A percentile compares a stretch with the other conserved stretches of the same genome.
phyloP scores from a whole-genome alignment of 2,113 vertebrate genomes.

The Neoarius graeffei region DNA sequence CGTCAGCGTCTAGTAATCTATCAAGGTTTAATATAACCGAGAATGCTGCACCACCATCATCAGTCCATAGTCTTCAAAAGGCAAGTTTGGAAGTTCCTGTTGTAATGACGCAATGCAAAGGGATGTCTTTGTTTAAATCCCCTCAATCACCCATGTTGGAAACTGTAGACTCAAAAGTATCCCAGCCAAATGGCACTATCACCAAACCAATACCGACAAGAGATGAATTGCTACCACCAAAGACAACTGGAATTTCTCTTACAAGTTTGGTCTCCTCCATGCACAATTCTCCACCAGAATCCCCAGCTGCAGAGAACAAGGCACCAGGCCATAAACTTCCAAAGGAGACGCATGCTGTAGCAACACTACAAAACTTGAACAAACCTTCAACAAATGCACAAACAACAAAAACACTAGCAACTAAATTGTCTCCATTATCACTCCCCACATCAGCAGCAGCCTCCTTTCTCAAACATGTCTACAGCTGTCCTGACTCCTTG shows the following conservation, averaged over 20 bases:
- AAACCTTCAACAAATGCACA: constrained; percentile 19
- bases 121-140: constrained; percentile 4
- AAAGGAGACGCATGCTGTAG: background rate
- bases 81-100: constrained; percentile 13
- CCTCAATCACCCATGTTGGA: background rate
- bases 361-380: background rate
- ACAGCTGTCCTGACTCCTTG: constrained; percentile 55
- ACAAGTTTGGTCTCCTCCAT: background rate
- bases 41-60: background rate
- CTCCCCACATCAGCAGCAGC: constrained; percentile 23
- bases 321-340: constrained; percentile 3
- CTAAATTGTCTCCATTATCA: constrained; percentile 16
- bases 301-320: background rate
- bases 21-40: background rate
- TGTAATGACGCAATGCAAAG: background rate
- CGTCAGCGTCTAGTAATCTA: background rate
- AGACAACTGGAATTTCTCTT: background rate
- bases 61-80: background rate
- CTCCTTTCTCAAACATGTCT: constrained; percentile 50
- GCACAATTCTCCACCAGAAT: background rate
- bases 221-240: constrained; percentile 12
- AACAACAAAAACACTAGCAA: constrained; percentile 14
- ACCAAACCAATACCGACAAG: background rate
- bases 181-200: background rate
- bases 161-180: constrained; percentile 18